Conservation (phyloP, 2,113 vertebrate genomes). For the Indri indri region DNA sequence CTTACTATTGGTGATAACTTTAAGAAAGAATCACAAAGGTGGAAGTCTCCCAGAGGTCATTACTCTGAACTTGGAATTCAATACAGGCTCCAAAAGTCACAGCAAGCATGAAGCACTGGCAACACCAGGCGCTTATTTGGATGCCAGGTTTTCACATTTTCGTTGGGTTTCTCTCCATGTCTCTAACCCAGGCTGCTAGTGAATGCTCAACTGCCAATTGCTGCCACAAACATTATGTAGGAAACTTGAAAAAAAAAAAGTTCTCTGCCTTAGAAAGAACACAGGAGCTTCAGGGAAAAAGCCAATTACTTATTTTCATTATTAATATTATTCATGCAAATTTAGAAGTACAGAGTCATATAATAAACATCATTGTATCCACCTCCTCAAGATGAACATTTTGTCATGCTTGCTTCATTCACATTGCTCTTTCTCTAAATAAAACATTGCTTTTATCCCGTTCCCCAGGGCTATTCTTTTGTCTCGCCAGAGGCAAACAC, state of each 20-base stretch:
- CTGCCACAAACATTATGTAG: conserved; percentile 12
- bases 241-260: neutral
- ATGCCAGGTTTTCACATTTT: conserved; percentile 57
- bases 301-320: neutral
- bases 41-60: conserved; percentile 10
- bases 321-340: neutral
- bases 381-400: neutral
- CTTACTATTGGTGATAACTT: conserved; percentile 37
- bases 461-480: neutral
- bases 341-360: neutral
- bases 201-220: neutral
- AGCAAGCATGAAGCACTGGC: neutral
- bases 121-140: neutral
- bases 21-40: conserved; percentile 48
- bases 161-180: neutral
- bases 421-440: neutral
- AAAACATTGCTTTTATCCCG: neutral
- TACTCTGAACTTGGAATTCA: conserved; percentile 38
- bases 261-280: neutral
- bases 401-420: neutral
- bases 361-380: neutral
- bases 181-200: neutral
- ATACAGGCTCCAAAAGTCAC: neutral
- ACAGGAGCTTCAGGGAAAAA: neutral
- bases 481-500: neutral